These are phyloP conservation scores for Aphrophora alni DNA, from an alignment of 2,888 invertebrate species.

Conservation along the genomic window DNA sequence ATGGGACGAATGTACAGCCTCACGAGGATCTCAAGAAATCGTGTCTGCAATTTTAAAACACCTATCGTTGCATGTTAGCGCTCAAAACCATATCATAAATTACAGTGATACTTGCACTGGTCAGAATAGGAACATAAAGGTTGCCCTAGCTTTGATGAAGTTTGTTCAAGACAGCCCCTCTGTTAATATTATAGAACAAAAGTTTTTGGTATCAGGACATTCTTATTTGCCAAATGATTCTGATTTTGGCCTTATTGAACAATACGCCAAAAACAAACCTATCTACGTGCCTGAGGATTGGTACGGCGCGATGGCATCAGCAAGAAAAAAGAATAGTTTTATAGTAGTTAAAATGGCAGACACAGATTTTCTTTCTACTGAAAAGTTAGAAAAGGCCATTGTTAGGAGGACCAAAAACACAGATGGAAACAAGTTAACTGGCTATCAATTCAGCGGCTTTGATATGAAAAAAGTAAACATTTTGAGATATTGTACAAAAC, in stretches of 20 bases:
- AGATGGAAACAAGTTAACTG: no score
- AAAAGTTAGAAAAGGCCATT: not conserved
- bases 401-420: not conserved
- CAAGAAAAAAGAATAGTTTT: not conserved
- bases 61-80: not conserved
- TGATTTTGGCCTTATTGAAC: conserved; percentile 28
- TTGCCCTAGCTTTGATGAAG: conserved; percentile 21
- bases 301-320: not conserved
- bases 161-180: conserved; percentile 23
- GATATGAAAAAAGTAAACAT: not conserved
- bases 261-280: conserved; percentile 43
- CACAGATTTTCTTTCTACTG: conserved; percentile 6
- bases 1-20: conserved; percentile 32
- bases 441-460: not conserved
- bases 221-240: conserved; percentile 31
- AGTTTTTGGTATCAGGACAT: no score
- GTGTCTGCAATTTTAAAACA: conserved; percentile 30
- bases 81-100: conserved; percentile 48
- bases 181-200: no score
- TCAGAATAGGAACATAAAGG: conserved; percentile 49
- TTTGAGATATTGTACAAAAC: not conserved
- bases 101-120: conserved; percentile 53
- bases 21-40: conserved; percentile 17
- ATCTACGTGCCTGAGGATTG: conserved; percentile 10
- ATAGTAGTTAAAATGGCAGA: not conserved